Percentiles rank a stretch among this genome's conserved stretches.
Conservation (phyloP, 2,888 invertebrate genomes). For the Callimorpha dominula region DNA sequence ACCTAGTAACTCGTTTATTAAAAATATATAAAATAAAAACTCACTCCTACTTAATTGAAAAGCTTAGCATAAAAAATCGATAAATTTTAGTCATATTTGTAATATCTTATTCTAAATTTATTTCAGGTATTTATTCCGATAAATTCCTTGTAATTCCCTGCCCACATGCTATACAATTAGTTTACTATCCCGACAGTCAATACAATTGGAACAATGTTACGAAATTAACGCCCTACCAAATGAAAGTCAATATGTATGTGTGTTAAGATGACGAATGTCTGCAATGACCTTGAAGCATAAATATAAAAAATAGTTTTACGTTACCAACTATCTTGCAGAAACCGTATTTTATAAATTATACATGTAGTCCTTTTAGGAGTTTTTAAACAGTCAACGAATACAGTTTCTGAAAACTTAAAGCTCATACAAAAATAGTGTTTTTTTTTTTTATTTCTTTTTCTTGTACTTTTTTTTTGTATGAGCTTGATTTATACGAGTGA, state of each 20-base stretch:
- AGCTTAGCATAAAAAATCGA: not conserved
- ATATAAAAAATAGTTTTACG: not conserved
- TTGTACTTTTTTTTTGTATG: not conserved
- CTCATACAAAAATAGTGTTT: not conserved
- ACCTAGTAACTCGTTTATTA: too few species aligned
- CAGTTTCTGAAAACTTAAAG: too few species aligned
- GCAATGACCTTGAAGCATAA: not conserved
- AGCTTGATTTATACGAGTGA: not conserved
- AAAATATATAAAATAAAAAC: too few species aligned
- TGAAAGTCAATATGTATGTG: conserved; percentile 54
- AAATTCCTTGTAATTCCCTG: not conserved
- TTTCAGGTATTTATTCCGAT: not conserved
- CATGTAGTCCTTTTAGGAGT: not conserved
- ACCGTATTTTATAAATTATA: not conserved
- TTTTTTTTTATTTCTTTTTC: not conserved
- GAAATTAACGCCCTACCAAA: conserved; percentile 48
- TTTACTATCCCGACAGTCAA: conserved; percentile 29
- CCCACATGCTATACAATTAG: conserved; percentile 29
- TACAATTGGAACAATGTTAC: conserved; percentile 47
- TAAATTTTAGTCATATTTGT: not conserved
- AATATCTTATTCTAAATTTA: too few species aligned
- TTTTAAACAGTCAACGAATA: too few species aligned
- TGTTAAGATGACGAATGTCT: not conserved
- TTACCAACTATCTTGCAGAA: not conserved
- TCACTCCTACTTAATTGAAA: not conserved